These are phyloP conservation scores for Capromys pilorides DNA, from an alignment of 2,797 vertebrate species.

Conservation along the genomic window DNA sequence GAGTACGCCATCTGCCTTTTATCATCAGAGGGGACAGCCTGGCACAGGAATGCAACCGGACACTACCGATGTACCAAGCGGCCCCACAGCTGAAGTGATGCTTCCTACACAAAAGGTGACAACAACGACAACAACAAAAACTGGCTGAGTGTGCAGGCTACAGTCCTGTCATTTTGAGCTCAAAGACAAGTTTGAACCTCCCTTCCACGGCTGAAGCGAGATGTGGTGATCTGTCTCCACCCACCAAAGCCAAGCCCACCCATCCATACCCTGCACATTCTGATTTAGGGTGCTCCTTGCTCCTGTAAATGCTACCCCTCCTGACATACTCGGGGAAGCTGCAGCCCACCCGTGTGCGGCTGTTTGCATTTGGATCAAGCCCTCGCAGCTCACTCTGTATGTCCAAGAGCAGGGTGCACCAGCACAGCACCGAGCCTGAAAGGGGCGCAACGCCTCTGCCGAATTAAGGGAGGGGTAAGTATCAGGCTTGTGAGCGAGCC, in stretches of 20 bases:
- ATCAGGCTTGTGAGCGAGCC: background rate
- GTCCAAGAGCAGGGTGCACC: background rate
- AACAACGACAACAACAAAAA: background rate
- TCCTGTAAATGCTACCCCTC: background rate
- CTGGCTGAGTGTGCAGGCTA: background rate
- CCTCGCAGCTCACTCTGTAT: background rate
- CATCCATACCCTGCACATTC: background rate
- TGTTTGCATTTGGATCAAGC: background rate
- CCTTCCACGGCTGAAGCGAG: conserved; percentile 6
- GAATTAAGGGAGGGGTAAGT: background rate
- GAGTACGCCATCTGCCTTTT: background rate
- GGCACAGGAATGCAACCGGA: background rate
- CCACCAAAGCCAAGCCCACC: background rate
- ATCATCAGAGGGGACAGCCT: conserved; percentile 18
- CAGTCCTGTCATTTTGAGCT: background rate
- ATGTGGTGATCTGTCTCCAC: background rate
- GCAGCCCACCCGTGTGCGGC: background rate
- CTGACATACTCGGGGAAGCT: background rate
- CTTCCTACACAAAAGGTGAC: conserved; percentile 24
- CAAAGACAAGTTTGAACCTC: conserved; percentile 12
- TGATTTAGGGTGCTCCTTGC: background rate
- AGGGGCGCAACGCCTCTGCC: background rate
- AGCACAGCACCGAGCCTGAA: background rate
- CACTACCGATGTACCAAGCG: background rate
- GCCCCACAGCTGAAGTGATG: background rate